A percentile compares a stretch with the other conserved stretches of the same genome.
Evolutionary conservation across 2,888 invertebrate genomes (phyloP).

Genomic region (Phyto melanocephala): DNA sequence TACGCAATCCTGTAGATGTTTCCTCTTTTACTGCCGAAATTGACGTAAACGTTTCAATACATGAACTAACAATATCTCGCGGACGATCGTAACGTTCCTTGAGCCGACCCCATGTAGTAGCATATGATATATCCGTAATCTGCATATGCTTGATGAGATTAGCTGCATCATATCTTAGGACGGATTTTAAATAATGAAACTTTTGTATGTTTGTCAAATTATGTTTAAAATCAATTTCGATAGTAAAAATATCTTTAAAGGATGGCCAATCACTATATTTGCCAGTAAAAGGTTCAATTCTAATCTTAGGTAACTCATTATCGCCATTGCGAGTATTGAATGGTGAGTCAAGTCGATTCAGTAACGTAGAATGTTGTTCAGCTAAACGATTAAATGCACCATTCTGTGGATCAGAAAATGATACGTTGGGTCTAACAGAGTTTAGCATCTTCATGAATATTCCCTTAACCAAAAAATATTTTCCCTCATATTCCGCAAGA

Average conservation of each 20-base stretch:
- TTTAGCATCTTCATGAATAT: neutral
- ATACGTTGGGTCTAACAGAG: neutral
- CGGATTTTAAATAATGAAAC: conserved; percentile 12
- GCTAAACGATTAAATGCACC: conserved; percentile 14
- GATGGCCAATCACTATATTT: conserved; percentile 4
- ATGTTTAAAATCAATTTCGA: neutral
- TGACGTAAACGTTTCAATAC: conserved; percentile 22
- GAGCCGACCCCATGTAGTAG: conserved; percentile 17
- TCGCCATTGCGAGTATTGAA: neutral
- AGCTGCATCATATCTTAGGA: neutral
- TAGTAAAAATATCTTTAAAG: conserved; percentile 21
- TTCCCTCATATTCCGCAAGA: conserved; percentile 13
- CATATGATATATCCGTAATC: neutral
- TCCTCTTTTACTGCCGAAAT: neutral
- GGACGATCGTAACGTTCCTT: conserved; percentile 19
- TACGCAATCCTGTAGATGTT: neutral
- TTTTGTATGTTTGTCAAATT: neutral
- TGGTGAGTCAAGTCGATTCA: neutral
- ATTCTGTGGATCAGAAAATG: neutral
- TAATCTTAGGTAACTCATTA: conserved; percentile 8
- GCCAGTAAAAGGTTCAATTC: conserved; percentile 7
- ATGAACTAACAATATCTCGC: conserved; percentile 3
- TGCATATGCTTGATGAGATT: conserved; percentile 17
- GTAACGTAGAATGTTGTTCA: neutral
- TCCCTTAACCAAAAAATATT: conserved; percentile 11